Percentiles rank a stretch among this genome's conserved stretches.
Evolutionary conservation across 2,888 invertebrate species (phyloP).

Genomic region (Apocheima hispidaria): DNA sequence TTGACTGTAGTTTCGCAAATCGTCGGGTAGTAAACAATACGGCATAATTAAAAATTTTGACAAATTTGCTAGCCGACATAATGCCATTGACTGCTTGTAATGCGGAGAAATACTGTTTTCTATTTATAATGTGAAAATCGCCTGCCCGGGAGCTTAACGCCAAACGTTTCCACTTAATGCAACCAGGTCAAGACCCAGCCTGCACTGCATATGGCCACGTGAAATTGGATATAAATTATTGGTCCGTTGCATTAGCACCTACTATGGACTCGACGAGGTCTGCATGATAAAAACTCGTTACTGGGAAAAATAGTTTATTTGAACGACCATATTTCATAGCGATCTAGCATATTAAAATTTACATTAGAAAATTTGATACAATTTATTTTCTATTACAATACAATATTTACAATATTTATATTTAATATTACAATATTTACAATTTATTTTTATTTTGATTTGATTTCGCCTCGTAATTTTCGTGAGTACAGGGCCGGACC

Average conservation of each 20-base stretch:
- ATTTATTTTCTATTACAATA: too few relatives aligned
- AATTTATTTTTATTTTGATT: too few relatives aligned
- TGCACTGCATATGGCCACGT: constrained; percentile 58
- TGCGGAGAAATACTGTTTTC: background rate
- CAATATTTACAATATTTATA: too few relatives aligned
- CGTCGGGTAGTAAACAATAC: too few relatives aligned
- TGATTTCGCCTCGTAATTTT: too few relatives aligned
- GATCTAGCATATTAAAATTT: too few relatives aligned
- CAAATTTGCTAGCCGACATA: too few relatives aligned
- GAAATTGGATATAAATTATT: constrained; percentile 72
- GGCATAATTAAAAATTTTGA: too few relatives aligned
- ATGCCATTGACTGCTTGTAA: background rate
- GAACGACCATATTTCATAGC: background rate
- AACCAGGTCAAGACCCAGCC: constrained; percentile 65
- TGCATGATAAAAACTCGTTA: constrained; percentile 36
- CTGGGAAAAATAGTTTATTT: constrained; percentile 5
- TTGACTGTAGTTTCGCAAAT: background rate
- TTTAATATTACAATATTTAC: too few relatives aligned
- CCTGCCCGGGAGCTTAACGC: constrained; percentile 2
- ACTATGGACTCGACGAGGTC: constrained; percentile 56
- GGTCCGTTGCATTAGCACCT: constrained; percentile 49
- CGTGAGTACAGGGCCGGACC: too few relatives aligned
- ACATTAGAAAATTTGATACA: too few relatives aligned
- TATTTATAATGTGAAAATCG: background rate
- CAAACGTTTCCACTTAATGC: constrained; percentile 40